phyloP scores from a whole-genome alignment of 1,140 invertebrate species.

The Leptinotarsa undecemlineata region DNA sequence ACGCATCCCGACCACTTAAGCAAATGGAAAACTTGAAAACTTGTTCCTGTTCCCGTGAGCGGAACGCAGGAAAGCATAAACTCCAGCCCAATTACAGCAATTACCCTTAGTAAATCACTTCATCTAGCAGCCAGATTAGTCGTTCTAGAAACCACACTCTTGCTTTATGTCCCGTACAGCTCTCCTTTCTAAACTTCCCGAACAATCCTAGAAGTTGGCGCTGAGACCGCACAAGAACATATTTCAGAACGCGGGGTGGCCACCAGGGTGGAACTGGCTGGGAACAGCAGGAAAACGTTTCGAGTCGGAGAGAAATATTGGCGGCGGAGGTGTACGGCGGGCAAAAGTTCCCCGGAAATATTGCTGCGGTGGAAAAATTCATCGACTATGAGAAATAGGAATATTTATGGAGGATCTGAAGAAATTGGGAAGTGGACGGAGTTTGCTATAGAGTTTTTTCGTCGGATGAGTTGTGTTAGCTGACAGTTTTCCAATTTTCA shows the following conservation, averaged over 20 bases:
- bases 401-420: neutral
- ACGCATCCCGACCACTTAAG: constrained; percentile 4
- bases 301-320: constrained; percentile 7
- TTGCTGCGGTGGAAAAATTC: neutral
- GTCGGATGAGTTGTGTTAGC: no score
- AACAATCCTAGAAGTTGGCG: constrained; percentile 21
- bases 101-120: constrained; percentile 35
- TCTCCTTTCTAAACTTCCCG: constrained; percentile 20
- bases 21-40: constrained; percentile 2
- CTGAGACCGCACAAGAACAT: constrained; percentile 10
- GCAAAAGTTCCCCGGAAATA: neutral
- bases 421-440: neutral
- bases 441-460: no score
- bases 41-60: neutral
- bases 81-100: constrained; percentile 34
- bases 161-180: constrained; percentile 20
- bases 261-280: constrained; percentile 19
- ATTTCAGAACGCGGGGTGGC: constrained; percentile 18
- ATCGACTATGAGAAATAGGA: neutral
- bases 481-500: no score
- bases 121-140: constrained; percentile 33
- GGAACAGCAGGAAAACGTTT: constrained; percentile 8
- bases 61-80: constrained; percentile 28
- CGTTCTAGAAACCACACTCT: constrained; percentile 33
- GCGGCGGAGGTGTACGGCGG: neutral